phyloP scores from a whole-genome alignment of 1,140 invertebrate genomes.

The Cydia pomonella region DNA sequence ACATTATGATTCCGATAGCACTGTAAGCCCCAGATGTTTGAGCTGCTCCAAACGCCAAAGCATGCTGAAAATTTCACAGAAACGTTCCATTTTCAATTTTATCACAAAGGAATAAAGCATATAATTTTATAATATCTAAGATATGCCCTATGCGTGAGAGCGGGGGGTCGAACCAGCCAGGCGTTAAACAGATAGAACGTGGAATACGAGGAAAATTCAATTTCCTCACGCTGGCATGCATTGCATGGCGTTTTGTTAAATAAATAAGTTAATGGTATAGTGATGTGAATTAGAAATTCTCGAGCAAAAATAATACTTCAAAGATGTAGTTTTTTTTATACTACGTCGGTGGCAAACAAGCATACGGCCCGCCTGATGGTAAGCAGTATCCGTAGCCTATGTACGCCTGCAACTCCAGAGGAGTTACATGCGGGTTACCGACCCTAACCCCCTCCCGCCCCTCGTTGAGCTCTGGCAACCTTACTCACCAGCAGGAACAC shows the following conservation, averaged over 20 bases:
- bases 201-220: background rate
- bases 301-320: too few species aligned
- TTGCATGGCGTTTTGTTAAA: background rate
- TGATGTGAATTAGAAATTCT: background rate
- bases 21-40: background rate
- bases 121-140: background rate
- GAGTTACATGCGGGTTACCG: too few species aligned
- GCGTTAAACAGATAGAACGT: constrained; percentile 11
- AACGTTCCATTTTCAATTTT: background rate
- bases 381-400: too few species aligned
- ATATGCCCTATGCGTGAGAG: background rate
- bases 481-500: too few species aligned
- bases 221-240: background rate
- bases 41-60: background rate
- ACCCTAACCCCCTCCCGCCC: too few species aligned
- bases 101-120: background rate
- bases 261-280: background rate
- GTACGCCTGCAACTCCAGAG: too few species aligned
- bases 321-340: too few species aligned
- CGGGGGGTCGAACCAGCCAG: background rate
- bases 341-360: too few species aligned
- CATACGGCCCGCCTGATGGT: too few species aligned
- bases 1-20: constrained; percentile 4
- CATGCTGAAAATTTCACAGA: background rate
- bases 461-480: too few species aligned